These are phyloP conservation scores for Agrenia bidenticulata DNA, from an alignment of 2,888 invertebrate genomes.

Conservation along the genomic window DNA sequence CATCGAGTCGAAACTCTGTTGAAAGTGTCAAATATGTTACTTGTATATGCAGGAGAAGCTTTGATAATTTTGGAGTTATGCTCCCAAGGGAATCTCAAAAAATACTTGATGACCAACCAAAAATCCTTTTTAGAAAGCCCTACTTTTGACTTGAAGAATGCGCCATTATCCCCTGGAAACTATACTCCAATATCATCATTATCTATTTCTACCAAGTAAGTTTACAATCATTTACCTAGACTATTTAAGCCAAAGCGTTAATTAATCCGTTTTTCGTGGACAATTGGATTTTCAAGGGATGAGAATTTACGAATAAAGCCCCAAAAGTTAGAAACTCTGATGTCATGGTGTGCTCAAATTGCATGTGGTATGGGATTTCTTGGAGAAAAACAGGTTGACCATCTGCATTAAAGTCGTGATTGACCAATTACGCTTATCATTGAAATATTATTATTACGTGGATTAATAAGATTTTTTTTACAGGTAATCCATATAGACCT, in stretches of 20 bases:
- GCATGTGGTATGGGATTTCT: conserved; percentile 17
- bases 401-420: too few species aligned
- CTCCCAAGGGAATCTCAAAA: conserved; percentile 7
- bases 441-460: too few species aligned
- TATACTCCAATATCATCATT: too few species aligned
- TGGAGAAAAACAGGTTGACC: conserved; percentile 17
- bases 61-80: conserved; percentile 20
- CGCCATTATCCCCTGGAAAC: too few species aligned
- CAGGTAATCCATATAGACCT: conserved; percentile 23
- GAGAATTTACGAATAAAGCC: too few species aligned
- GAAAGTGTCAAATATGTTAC: neutral
- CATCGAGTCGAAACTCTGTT: neutral
- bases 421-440: too few species aligned
- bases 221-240: too few species aligned
- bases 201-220: too few species aligned
- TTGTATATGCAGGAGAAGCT: conserved; percentile 11
- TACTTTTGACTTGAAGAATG: neutral
- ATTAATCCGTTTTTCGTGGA: too few species aligned
- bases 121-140: conserved; percentile 7
- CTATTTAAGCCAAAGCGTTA: too few species aligned
- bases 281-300: too few species aligned
- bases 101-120: conserved; percentile 9
- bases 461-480: too few species aligned
- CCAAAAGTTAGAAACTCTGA: conserved; percentile 1
- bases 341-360: conserved; percentile 19